These are phyloP conservation scores for Ardeotis arabs DNA, from an alignment of 2,113 vertebrate species.

Conservation along the genomic window DNA sequence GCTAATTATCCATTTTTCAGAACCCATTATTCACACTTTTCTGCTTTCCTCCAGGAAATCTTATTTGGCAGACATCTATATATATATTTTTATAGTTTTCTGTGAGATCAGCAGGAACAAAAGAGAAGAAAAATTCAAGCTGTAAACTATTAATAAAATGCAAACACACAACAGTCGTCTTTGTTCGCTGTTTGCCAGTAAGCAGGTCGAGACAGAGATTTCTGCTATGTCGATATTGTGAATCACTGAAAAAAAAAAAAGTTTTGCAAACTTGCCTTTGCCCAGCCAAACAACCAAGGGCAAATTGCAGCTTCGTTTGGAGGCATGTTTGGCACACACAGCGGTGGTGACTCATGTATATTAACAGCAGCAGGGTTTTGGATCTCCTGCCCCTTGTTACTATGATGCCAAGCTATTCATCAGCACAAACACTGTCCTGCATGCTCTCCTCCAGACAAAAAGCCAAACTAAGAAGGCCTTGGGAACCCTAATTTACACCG, in stretches of 20 bases:
- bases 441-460: background rate
- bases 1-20: conserved; percentile 61
- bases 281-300: conserved; percentile 25
- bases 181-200: background rate
- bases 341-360: conserved; percentile 39
- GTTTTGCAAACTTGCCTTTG: conserved; percentile 18
- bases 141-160: conserved; percentile 15
- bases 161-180: background rate
- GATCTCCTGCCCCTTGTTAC: conserved; percentile 16
- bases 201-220: background rate
- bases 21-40: conserved; percentile 54
- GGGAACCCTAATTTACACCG: background rate
- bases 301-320: conserved; percentile 22
- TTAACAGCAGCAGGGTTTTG: conserved; percentile 41
- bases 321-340: conserved; percentile 19
- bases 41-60: background rate
- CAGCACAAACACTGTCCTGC: background rate
- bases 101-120: conserved; percentile 48
- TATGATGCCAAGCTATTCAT: conserved; percentile 22
- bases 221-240: background rate
- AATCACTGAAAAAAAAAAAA: background rate
- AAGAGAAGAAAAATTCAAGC: background rate
- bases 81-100: background rate
- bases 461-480: background rate
- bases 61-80: conserved; percentile 38